phyloP scores from a whole-genome alignment of 2,113 vertebrate genomes.

The Hippocampus comes region DNA sequence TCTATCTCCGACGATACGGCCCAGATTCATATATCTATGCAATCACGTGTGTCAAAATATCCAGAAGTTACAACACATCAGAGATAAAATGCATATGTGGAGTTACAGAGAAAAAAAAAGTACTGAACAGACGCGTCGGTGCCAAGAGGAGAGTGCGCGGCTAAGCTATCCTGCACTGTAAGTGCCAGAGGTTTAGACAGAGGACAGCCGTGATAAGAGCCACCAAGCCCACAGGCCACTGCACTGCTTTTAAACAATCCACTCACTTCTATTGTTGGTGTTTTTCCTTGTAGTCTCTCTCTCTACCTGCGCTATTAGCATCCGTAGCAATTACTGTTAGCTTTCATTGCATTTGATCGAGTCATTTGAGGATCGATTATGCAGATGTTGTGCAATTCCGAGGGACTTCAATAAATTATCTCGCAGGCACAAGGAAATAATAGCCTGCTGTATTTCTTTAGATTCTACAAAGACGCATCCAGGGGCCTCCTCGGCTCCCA shows the following conservation, averaged over 20 bases:
- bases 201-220: constrained; percentile 48
- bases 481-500: background rate
- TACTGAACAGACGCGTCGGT: background rate
- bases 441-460: background rate
- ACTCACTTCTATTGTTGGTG: background rate
- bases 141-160: constrained; percentile 14
- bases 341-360: background rate
- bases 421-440: background rate
- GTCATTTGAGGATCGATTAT: constrained; percentile 15
- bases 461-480: background rate
- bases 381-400: constrained; percentile 16
- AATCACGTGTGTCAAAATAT: no score
- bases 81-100: background rate
- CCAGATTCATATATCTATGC: no score
- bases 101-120: constrained; percentile 5
- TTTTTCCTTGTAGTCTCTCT: background rate
- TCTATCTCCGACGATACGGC: no score
- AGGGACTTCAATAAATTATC: constrained; percentile 17
- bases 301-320: constrained; percentile 9
- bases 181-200: constrained; percentile 44
- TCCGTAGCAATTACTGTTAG: background rate
- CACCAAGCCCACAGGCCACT: constrained; percentile 31
- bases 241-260: background rate
- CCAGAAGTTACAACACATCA: no score
- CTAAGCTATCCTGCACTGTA: constrained; percentile 25